A percentile compares a stretch with the other conserved stretches of the same genome.
Conservation (phyloP, 2,888 invertebrate species). For the Andrena trimmerana region DNA sequence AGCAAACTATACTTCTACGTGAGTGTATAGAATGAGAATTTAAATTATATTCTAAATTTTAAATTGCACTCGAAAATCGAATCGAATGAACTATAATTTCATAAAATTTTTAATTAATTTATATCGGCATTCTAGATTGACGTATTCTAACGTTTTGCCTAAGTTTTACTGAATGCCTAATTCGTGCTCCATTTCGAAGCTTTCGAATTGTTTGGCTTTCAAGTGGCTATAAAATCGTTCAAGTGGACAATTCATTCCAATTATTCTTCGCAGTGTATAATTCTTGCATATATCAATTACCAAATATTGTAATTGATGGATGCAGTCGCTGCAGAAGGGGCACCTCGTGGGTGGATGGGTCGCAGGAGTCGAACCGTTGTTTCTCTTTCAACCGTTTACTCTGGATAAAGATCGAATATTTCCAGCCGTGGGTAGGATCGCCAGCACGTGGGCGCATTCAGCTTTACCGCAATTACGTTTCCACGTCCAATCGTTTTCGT, state of each 20-base stretch:
- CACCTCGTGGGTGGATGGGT: slow-evolving; percentile 9
- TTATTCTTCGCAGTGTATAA: background rate
- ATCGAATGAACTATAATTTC: too few species aligned
- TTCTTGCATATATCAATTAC: slow-evolving; percentile 8
- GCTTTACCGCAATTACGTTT: slow-evolving; percentile 57
- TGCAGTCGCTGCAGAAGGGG: background rate
- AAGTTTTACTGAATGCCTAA: too few species aligned
- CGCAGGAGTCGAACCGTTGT: slow-evolving; percentile 29
- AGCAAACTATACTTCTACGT: background rate
- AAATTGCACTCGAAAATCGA: too few species aligned
- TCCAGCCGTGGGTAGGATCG: slow-evolving; percentile 54
- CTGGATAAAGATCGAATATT: slow-evolving; percentile 53
- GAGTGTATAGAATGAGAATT: background rate
- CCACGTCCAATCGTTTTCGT: slow-evolving; percentile 50
- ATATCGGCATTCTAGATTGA: too few species aligned
- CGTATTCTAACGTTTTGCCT: too few species aligned
- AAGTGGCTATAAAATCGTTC: background rate
- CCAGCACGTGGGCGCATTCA: slow-evolving; percentile 51
- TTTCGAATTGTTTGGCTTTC: background rate
- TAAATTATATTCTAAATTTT: too few species aligned
- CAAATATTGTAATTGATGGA: slow-evolving; percentile 18
- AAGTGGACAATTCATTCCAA: slow-evolving; percentile 12
- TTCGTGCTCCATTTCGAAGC: background rate
- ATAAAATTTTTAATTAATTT: too few species aligned
- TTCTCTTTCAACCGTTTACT: slow-evolving; percentile 36